Percentiles rank a stretch among this genome's conserved stretches.
phyloP scores from a whole-genome alignment of 2,797 vertebrate genomes.

The Naso thynnoides region DNA sequence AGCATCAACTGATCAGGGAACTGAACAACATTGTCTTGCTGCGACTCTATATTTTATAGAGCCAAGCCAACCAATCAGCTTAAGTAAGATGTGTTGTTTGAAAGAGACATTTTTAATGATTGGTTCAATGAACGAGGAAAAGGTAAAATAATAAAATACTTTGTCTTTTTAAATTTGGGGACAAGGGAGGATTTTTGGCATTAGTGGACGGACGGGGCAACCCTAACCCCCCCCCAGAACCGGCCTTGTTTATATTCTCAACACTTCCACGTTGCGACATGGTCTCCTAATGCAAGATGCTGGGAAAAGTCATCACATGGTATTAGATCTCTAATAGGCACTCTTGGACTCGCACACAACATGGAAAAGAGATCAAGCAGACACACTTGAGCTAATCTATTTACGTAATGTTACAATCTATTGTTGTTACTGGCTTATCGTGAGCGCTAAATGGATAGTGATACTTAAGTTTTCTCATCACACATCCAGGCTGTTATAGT shows the following conservation, averaged over 20 bases:
- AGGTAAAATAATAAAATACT: too few relatives aligned
- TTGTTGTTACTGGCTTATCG: slow-evolving; percentile 36
- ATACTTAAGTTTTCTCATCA: slow-evolving; percentile 44
- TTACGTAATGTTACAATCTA: slow-evolving; percentile 41
- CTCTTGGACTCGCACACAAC: background rate
- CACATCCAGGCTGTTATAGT: slow-evolving; percentile 25
- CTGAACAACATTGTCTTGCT: too few relatives aligned
- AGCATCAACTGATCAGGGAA: too few relatives aligned
- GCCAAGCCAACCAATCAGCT: too few relatives aligned
- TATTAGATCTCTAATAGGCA: slow-evolving; percentile 3
- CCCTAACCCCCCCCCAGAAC: too few relatives aligned
- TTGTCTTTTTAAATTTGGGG: too few relatives aligned
- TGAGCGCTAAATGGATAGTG: slow-evolving; percentile 15
- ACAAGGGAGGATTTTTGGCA: too few relatives aligned
- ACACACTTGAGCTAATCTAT: slow-evolving; percentile 49
- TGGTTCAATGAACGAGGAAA: too few relatives aligned
- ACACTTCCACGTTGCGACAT: slow-evolving; percentile 10
- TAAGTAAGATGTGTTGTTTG: too few relatives aligned
- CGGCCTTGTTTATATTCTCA: slow-evolving; percentile 4
- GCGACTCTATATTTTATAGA: too few relatives aligned
- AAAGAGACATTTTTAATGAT: too few relatives aligned
- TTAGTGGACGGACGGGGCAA: too few relatives aligned
- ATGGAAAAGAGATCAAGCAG: slow-evolving; percentile 15
- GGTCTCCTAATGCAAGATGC: background rate
- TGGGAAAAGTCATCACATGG: slow-evolving; percentile 7